These are phyloP conservation scores for Rhinolophus ferrumequinum DNA, from an alignment of 2,113 vertebrate genomes.

Conservation along the genomic window DNA sequence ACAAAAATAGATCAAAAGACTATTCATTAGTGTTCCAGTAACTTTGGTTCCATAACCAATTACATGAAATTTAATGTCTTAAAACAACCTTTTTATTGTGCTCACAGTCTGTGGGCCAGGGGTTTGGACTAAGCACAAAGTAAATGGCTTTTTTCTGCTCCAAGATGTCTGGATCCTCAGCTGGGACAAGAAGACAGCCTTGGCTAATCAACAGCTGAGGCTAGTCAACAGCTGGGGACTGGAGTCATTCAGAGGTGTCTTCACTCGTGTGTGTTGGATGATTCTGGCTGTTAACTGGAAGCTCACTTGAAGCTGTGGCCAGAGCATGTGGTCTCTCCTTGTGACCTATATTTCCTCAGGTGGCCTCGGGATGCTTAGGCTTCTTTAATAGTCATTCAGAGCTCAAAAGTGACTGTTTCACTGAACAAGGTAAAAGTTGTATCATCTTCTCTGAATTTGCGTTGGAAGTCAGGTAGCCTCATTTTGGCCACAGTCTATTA, in stretches of 20 bases:
- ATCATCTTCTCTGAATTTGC: not conserved
- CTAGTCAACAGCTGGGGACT: not conserved
- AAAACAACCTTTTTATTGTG: not conserved
- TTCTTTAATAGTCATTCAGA: not conserved
- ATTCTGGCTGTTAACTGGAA: not conserved
- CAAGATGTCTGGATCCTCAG: not conserved
- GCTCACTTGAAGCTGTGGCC: not conserved
- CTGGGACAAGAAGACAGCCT: not conserved
- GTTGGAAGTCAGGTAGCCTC: not conserved
- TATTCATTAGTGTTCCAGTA: not conserved
- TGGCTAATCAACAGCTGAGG: not conserved
- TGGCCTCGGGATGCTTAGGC: not conserved
- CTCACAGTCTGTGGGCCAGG: not conserved
- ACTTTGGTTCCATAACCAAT: not conserved
- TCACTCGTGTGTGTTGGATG: not conserved
- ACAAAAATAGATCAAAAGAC: slow-evolving; percentile 24
- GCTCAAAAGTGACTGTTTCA: not conserved
- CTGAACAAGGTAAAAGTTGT: not conserved
- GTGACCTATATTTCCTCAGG: not conserved
- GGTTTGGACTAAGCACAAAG: not conserved
- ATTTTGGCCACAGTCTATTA: not conserved
- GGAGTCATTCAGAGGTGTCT: not conserved
- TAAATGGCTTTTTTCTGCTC: slow-evolving; percentile 8
- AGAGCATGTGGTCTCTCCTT: not conserved
- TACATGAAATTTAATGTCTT: not conserved